phyloP scores from a whole-genome alignment of 1,140 invertebrate genomes.

The Gerris buenoi region DNA sequence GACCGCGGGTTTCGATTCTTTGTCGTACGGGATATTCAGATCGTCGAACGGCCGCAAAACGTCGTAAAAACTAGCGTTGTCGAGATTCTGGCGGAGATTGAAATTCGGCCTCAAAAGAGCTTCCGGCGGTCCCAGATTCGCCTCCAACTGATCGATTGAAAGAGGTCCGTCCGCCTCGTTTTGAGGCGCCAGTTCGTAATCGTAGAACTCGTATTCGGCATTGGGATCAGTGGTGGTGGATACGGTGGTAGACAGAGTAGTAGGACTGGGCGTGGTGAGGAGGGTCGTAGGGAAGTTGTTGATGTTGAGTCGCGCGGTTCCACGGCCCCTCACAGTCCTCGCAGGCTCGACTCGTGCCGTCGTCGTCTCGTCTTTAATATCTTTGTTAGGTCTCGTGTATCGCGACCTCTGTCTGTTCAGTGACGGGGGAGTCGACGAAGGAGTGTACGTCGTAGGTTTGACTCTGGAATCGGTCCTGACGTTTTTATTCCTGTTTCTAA shows the following conservation, averaged over 20 bases:
- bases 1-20: neutral
- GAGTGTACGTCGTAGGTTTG: slow-evolving; percentile 18
- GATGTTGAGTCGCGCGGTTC: neutral
- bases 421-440: slow-evolving; percentile 7
- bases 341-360: neutral
- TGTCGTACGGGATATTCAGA: neutral
- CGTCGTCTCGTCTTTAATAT: neutral
- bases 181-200: slow-evolving; percentile 2
- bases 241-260: slow-evolving; percentile 3
- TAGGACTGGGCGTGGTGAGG: neutral
- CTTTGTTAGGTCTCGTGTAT: slow-evolving; percentile 6
- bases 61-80: neutral
- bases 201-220: neutral
- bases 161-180: neutral
- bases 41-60: neutral
- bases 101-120: neutral
- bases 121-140: neutral
- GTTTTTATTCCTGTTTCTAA: slow-evolving; percentile 7
- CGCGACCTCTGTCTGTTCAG: slow-evolving; percentile 11
- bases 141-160: neutral
- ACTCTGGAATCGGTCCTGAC: slow-evolving; percentile 10
- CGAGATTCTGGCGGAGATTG: neutral
- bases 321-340: neutral
- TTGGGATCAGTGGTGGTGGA: neutral
- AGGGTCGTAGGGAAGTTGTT: neutral